Conservation (phyloP, 2,113 vertebrate genomes). For the Peromyscus californicus region DNA sequence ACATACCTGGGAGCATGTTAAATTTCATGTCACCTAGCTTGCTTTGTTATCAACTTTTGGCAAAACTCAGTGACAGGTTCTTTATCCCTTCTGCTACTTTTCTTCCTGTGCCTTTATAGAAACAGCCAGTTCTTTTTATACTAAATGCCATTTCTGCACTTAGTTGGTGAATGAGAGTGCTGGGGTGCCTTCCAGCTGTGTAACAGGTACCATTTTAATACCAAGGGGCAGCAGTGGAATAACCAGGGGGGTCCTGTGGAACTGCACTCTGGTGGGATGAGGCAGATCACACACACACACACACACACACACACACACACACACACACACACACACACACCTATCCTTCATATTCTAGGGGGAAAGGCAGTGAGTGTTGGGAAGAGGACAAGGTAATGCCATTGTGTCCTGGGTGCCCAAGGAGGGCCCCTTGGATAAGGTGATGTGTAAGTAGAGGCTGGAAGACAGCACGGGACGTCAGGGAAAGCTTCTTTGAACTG, state of each 20-base stretch:
- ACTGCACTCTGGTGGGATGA: background rate
- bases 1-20: background rate
- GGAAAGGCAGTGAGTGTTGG: background rate
- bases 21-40: background rate
- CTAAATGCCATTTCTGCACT: background rate
- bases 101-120: background rate
- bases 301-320: background rate
- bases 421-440: background rate
- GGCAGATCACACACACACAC: background rate
- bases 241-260: background rate
- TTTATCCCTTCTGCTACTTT: background rate
- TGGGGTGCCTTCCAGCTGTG: background rate
- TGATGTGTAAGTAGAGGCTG: background rate
- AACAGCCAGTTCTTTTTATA: background rate
- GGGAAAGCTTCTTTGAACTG: background rate
- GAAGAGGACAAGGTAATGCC: background rate
- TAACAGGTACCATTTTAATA: background rate
- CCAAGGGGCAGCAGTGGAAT: background rate
- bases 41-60: conserved; percentile 31
- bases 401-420: background rate
- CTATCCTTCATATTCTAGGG: background rate
- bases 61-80: background rate
- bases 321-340: background rate
- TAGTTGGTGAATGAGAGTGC: background rate
- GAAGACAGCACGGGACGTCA: background rate